Conservation (phyloP, 2,888 invertebrate genomes). For the Alloscopus bannaensis region DNA sequence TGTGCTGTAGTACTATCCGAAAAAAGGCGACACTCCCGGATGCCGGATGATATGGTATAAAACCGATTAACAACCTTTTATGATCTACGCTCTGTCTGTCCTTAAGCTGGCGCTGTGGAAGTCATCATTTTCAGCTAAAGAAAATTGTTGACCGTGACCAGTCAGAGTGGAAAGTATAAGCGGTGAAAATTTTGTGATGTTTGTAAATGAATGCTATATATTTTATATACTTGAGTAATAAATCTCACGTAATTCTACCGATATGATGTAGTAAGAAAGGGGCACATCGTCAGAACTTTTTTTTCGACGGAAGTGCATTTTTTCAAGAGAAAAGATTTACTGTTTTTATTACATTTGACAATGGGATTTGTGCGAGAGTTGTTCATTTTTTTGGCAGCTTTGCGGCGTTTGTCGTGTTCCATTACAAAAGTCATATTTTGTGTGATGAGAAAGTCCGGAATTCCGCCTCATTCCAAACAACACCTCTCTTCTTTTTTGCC, state of each 20-base stretch:
- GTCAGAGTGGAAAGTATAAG: too few species aligned
- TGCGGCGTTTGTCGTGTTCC: conserved; percentile 1
- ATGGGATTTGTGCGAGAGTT: too few species aligned
- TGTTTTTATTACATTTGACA: too few species aligned
- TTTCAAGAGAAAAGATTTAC: conserved; percentile 15
- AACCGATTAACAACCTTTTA: conserved; percentile 39
- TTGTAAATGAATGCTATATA: too few species aligned
- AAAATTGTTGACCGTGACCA: conserved; percentile 49
- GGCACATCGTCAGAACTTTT: conserved; percentile 31
- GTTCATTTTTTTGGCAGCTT: too few species aligned
- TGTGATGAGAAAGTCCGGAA: conserved; percentile 34
- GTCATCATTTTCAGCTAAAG: neutral
- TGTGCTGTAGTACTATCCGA: neutral
- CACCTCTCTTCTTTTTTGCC: conserved; percentile 39
- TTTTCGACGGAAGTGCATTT: conserved; percentile 27
- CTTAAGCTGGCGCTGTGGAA: too few species aligned
- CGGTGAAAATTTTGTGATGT: too few species aligned
- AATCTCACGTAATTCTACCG: too few species aligned
- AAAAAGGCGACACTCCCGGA: conserved; percentile 8
- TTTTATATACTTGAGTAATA: too few species aligned
- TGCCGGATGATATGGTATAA: conserved; percentile 44
- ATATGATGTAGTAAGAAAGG: too few species aligned
- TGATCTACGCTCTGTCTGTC: too few species aligned
- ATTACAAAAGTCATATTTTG: too few species aligned
- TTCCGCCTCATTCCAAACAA: conserved; percentile 34